These are phyloP conservation scores for Morelia viridis DNA, from an alignment of 2,797 vertebrate species.

Conservation along the genomic window DNA sequence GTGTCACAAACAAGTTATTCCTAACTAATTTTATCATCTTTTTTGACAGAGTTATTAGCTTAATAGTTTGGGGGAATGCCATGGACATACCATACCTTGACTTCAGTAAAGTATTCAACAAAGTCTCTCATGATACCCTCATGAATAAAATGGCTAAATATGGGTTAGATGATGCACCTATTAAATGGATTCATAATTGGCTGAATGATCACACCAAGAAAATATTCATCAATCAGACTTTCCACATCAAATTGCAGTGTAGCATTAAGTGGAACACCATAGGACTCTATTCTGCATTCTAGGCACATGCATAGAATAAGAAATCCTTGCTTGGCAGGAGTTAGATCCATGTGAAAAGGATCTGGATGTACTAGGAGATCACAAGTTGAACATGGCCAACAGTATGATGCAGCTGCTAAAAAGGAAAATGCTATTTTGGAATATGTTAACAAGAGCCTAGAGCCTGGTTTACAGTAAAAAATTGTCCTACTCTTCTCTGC, in stretches of 20 bases:
- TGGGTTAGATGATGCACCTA: background rate
- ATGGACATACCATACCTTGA: background rate
- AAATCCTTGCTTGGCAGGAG: background rate
- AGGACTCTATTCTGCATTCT: background rate
- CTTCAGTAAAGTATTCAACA: background rate
- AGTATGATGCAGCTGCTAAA: constrained; percentile 8
- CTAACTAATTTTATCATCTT: background rate
- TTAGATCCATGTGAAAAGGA: background rate
- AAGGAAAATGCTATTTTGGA: background rate
- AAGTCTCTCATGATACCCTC: background rate
- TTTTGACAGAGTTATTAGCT: background rate
- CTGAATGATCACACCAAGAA: background rate
- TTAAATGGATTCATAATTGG: background rate
- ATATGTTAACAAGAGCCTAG: background rate
- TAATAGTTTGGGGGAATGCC: background rate
- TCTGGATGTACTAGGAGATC: background rate
- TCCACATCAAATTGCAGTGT: background rate
- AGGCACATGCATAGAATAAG: background rate
- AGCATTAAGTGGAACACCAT: background rate
- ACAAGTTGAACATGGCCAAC: background rate
- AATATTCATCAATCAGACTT: background rate
- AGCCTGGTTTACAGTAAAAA: background rate
- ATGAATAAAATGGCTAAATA: background rate
- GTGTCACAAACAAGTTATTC: background rate
- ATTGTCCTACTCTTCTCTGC: background rate